Conservation (phyloP, 2,797 vertebrate species). For the Gadopsis marmoratus region DNA sequence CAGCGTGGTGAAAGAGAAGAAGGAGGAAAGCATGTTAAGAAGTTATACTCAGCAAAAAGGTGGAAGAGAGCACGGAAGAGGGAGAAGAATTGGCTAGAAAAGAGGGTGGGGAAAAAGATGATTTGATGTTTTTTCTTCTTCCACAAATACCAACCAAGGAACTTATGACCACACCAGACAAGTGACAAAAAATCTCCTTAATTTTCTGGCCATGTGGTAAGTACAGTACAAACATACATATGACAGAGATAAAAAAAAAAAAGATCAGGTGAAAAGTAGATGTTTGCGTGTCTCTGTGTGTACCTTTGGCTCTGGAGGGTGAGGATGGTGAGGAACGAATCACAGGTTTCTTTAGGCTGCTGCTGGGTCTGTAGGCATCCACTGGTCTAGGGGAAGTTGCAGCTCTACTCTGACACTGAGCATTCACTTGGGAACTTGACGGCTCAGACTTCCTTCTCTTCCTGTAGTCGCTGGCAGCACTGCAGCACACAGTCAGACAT, state of each 20-base stretch:
- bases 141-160: slow-evolving; percentile 28
- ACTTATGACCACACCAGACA: slow-evolving; percentile 18
- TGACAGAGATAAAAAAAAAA: background rate
- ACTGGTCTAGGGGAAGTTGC: slow-evolving; percentile 79
- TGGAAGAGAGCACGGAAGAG: slow-evolving; percentile 38
- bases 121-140: slow-evolving; percentile 21
- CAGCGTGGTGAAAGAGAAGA: slow-evolving; percentile 92
- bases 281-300: slow-evolving; percentile 21
- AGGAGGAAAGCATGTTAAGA: slow-evolving; percentile 72
- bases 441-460: slow-evolving; percentile 98
- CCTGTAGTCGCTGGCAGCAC: slow-evolving; percentile 93
- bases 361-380: slow-evolving; percentile 85
- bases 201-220: slow-evolving; percentile 4
- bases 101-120: slow-evolving; percentile 12
- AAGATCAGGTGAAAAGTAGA: background rate
- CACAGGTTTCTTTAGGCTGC: slow-evolving; percentile 88
- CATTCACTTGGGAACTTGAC: slow-evolving; percentile 86
- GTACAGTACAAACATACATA: slow-evolving; percentile 3
- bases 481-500: slow-evolving; percentile 57
- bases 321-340: slow-evolving; percentile 94
- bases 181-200: slow-evolving; percentile 9
- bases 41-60: slow-evolving; percentile 46
- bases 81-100: slow-evolving; percentile 37
- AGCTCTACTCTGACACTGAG: slow-evolving; percentile 81
- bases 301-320: slow-evolving; percentile 96